Conservation (phyloP, 2,113 vertebrate species). For the Phoxinus phoxinus region DNA sequence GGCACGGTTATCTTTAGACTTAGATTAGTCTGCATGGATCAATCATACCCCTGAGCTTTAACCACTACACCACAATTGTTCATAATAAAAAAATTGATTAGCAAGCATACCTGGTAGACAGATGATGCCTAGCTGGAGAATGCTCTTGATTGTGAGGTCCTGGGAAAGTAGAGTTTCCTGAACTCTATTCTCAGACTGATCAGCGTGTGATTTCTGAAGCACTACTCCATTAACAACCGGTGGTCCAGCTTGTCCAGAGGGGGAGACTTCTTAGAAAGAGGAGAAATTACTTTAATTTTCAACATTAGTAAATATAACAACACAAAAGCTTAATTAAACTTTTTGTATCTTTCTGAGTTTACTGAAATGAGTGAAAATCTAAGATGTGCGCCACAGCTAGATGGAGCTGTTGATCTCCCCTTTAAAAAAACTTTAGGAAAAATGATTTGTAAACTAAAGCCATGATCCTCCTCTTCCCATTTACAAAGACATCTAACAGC, state of each 20-base stretch:
- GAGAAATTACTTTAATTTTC: neutral
- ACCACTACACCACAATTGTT: neutral
- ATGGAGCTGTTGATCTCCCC: slow-evolving; percentile 31
- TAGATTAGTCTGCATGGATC: neutral
- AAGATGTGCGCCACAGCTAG: slow-evolving; percentile 13
- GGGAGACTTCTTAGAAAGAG: slow-evolving; percentile 42
- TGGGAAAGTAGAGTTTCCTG: slow-evolving; percentile 64
- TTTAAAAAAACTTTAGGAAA: neutral
- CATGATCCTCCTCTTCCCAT: neutral
- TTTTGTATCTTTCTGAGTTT: neutral
- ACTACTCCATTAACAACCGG: slow-evolving; percentile 56
- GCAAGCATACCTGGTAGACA: slow-evolving; percentile 86
- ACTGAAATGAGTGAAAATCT: neutral
- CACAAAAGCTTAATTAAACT: neutral
- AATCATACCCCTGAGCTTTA: neutral
- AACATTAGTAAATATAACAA: neutral
- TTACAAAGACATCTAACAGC: slow-evolving; percentile 31
- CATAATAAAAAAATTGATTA: neutral
- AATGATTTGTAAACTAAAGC: neutral
- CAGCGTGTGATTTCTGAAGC: slow-evolving; percentile 50
- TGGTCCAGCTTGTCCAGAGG: slow-evolving; percentile 51
- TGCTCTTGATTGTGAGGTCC: slow-evolving; percentile 67
- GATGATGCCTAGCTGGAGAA: slow-evolving; percentile 81
- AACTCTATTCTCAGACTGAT: slow-evolving; percentile 52
- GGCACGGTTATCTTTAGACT: neutral